These are phyloP conservation scores for Agonopterix arenella DNA, from an alignment of 2,888 invertebrate genomes.

Conservation along the genomic window DNA sequence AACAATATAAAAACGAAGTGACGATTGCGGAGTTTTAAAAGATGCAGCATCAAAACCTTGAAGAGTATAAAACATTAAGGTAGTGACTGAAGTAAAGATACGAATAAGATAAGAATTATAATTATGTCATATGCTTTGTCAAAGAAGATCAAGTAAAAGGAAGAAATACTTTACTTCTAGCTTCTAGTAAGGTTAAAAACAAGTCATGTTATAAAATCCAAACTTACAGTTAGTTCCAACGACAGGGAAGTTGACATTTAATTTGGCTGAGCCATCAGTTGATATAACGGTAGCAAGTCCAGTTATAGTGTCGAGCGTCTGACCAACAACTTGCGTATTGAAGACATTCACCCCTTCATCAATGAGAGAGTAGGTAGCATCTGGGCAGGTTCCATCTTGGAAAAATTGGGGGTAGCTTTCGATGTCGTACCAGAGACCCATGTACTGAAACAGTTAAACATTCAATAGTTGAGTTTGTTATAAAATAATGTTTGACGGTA, in stretches of 20 bases:
- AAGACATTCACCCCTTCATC: conserved; percentile 20
- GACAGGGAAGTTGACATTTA: conserved; percentile 75
- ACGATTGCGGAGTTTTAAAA: too few species aligned
- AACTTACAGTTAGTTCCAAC: conserved; percentile 60
- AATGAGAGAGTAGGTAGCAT: conserved; percentile 37
- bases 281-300: conserved; percentile 60
- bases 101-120: too few species aligned
- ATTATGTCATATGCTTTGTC: too few species aligned
- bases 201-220: not conserved
- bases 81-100: too few species aligned
- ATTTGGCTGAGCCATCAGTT: conserved; percentile 64
- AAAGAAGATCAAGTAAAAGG: too few species aligned
- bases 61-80: too few species aligned
- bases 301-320: conserved; percentile 55
- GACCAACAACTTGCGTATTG: conserved; percentile 23
- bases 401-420: conserved; percentile 24
- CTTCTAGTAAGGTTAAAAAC: too few species aligned
- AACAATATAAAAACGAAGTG: too few species aligned
- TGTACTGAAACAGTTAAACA: conserved; percentile 4
- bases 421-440: conserved; percentile 16
- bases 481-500: too few species aligned
- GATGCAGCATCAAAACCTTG: too few species aligned
- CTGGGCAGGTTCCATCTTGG: conserved; percentile 38
- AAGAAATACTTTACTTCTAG: too few species aligned
- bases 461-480: conserved; percentile 12